Conservation (phyloP, 2,888 invertebrate genomes). For the Drosophila kuntzei region DNA sequence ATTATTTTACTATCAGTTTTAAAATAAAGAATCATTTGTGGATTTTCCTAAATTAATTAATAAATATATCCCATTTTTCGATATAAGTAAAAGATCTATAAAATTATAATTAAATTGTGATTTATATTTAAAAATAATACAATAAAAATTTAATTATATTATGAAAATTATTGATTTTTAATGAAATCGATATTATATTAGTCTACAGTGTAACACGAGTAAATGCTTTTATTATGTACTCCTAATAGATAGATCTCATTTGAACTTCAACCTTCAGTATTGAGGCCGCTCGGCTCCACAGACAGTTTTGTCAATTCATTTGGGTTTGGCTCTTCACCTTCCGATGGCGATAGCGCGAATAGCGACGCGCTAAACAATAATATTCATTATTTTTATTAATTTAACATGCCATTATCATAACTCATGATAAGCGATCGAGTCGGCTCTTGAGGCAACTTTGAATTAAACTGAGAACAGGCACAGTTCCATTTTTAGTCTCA, state of each 20-base stretch:
- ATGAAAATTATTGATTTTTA: neutral
- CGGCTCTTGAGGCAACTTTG: slow-evolving; percentile 30
- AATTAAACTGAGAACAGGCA: slow-evolving; percentile 46
- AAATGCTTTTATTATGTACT: neutral
- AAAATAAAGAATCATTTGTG: neutral
- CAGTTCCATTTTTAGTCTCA: slow-evolving; percentile 30
- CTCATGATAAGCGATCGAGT: slow-evolving; percentile 54
- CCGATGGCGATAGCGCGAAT: slow-evolving; percentile 26
- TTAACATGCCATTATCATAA: slow-evolving; percentile 72
- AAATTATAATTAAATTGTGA: neutral
- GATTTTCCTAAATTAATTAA: neutral
- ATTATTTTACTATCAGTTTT: no score
- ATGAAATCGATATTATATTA: neutral
- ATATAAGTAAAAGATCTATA: no score
- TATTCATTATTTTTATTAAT: slow-evolving; percentile 77
- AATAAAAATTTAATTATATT: neutral
- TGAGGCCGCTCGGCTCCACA: neutral
- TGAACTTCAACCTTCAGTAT: slow-evolving; percentile 9
- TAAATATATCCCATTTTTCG: no score
- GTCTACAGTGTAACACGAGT: neutral
- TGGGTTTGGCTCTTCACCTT: slow-evolving; percentile 38
- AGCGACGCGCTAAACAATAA: slow-evolving; percentile 60
- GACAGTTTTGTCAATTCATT: slow-evolving; percentile 18
- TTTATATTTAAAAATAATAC: neutral
- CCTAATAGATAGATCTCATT: slow-evolving; percentile 9